Evolutionary conservation across 2,888 invertebrate species (phyloP).

Genomic region (Escarpia spicata): DNA sequence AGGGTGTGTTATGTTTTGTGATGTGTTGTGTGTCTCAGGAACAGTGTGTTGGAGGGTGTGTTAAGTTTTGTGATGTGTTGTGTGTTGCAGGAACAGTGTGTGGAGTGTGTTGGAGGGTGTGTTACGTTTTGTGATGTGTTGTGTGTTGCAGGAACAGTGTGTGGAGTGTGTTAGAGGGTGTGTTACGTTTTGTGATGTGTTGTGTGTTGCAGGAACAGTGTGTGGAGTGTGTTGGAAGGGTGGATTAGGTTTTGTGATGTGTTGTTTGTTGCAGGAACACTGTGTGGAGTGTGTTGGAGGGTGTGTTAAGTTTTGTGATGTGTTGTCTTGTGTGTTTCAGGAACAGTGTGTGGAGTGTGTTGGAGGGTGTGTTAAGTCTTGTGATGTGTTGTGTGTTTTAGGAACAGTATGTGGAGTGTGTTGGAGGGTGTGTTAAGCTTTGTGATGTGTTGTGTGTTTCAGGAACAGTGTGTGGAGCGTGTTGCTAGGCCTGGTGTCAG

Average conservation of each 20-base stretch:
- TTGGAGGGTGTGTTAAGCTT: slow-evolving; percentile 68
- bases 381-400: slow-evolving; percentile 73
- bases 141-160: slow-evolving; percentile 79
- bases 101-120: slow-evolving; percentile 89
- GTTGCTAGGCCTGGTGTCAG: slow-evolving; percentile 72
- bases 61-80: slow-evolving; percentile 34
- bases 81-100: slow-evolving; percentile 82
- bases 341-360: slow-evolving; percentile 95
- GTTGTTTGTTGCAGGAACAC: slow-evolving; percentile 55
- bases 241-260: too few relatives aligned
- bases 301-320: slow-evolving; percentile 35
- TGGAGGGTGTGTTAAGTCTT: slow-evolving; percentile 61
- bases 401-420: slow-evolving; percentile 96
- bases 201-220: not conserved
- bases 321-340: slow-evolving; percentile 67
- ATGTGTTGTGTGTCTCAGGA: slow-evolving; percentile 58
- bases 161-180: slow-evolving; percentile 69
- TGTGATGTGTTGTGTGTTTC: slow-evolving; percentile 71
- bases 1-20: not conserved
- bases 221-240: not conserved
- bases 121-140: slow-evolving; percentile 71
- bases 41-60: slow-evolving; percentile 74
- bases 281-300: slow-evolving; percentile 70
- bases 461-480: slow-evolving; percentile 98
- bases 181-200: too few relatives aligned